Conservation (phyloP, 1,140 invertebrate genomes). For the Pteromalus puparum region DNA sequence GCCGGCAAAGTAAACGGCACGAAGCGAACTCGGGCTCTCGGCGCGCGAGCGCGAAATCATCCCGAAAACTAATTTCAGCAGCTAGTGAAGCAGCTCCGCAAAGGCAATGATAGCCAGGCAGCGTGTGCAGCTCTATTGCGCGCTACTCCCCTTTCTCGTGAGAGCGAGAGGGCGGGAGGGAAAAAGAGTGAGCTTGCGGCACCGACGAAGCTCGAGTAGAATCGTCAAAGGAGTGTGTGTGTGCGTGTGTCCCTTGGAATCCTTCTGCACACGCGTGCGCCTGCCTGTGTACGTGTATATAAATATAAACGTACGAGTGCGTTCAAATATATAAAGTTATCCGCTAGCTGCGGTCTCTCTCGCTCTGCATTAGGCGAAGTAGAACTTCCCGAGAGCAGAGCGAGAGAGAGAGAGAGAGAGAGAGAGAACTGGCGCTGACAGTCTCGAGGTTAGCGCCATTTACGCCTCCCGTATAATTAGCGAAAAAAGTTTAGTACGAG, state of each 20-base stretch:
- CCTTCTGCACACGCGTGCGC: not conserved
- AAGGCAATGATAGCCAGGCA: not conserved
- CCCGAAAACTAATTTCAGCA: slow-evolving; percentile 60
- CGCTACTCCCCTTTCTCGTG: not conserved
- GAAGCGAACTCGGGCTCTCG: not conserved
- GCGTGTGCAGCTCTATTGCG: not conserved
- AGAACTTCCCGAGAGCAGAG: not conserved
- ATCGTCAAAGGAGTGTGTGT: slow-evolving; percentile 17
- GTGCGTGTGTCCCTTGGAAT: not conserved
- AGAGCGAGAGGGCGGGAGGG: not conserved
- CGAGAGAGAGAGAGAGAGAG: too few species aligned
- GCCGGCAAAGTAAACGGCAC: slow-evolving; percentile 18
- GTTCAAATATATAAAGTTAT: too few species aligned
- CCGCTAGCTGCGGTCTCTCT: not conserved
- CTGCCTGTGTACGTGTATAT: not conserved
- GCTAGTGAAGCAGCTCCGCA: not conserved
- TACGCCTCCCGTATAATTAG: slow-evolving; percentile 42
- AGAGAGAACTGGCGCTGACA: slow-evolving; percentile 19
- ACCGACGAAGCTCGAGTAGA: slow-evolving; percentile 38
- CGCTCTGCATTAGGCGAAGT: not conserved
- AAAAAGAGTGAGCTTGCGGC: not conserved
- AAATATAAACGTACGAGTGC: too few species aligned
- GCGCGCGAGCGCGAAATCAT: slow-evolving; percentile 57
- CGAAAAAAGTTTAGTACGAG: slow-evolving; percentile 36
- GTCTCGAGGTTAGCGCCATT: not conserved